phyloP scores from a whole-genome alignment of 2,888 invertebrate species.

The Caenorhabditis sp. region DNA sequence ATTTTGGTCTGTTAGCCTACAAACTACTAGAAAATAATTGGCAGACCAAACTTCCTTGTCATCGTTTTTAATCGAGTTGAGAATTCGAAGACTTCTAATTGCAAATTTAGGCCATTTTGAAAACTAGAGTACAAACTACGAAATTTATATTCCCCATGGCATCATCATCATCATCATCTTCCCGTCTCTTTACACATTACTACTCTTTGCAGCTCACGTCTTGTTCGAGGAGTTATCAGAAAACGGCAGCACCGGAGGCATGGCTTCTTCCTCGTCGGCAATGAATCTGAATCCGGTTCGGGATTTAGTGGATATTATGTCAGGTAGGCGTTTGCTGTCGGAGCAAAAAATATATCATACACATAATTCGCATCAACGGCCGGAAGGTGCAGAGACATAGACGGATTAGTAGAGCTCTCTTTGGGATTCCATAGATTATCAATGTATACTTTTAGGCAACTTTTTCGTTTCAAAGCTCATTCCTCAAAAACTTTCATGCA shows the following conservation, averaged over 20 bases:
- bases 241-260: conserved; percentile 25
- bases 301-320: conserved; percentile 61
- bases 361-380: conserved; percentile 25
- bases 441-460: conserved; percentile 25
- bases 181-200: not conserved
- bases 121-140: too few relatives aligned
- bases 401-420: not conserved
- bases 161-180: not conserved
- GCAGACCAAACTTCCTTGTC: conserved; percentile 7
- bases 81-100: not conserved
- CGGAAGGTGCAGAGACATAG: conserved; percentile 11
- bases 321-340: conserved; percentile 47
- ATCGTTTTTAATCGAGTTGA: too few relatives aligned
- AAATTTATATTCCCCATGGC: not conserved
- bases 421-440: conserved; percentile 8
- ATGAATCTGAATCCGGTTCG: conserved; percentile 52
- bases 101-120: too few relatives aligned
- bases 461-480: not conserved
- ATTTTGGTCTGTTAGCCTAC: not conserved
- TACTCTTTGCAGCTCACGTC: conserved; percentile 54
- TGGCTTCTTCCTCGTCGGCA: conserved; percentile 31
- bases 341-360: too few relatives aligned
- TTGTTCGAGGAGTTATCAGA: conserved; percentile 58
- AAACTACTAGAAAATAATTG: conserved; percentile 1
- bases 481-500: too few relatives aligned